A percentile compares a stretch with the other conserved stretches of the same genome.
Conservation (phyloP, 2,888 invertebrate genomes). For the Lysandra coridon region DNA sequence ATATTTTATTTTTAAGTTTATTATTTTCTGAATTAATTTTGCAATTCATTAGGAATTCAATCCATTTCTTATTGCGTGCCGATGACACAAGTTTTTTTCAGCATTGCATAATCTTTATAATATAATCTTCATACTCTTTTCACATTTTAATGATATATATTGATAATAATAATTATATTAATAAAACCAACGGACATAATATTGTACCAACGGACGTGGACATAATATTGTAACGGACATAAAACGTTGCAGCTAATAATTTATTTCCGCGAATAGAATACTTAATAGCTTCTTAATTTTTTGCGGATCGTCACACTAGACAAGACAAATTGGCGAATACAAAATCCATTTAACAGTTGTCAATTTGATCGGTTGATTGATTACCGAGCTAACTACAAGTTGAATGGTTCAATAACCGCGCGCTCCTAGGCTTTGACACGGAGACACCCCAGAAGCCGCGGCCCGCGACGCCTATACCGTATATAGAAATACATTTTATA, state of each 20-base stretch:
- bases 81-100: not conserved
- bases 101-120: not conserved
- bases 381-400: slow-evolving; percentile 2
- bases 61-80: too few relatives aligned
- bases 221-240: not conserved
- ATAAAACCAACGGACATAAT: not conserved
- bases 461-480: not conserved
- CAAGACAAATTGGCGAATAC: not conserved
- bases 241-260: not conserved
- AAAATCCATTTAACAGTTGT: not conserved
- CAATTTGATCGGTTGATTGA: slow-evolving; percentile 8
- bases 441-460: not conserved
- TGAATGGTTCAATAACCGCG: not conserved
- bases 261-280: not conserved
- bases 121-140: not conserved
- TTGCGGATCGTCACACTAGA: not conserved
- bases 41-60: too few relatives aligned
- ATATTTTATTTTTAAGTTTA: too few relatives aligned
- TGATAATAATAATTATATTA: not conserved
- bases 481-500: not conserved
- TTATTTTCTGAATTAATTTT: too few relatives aligned
- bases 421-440: not conserved
- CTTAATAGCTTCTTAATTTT: not conserved
- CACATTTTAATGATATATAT: not conserved
- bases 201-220: not conserved